Base-by-base conservation (phyloP, 35 echinoderm and acorn worm species). In the Diadema setosum region DNA sequence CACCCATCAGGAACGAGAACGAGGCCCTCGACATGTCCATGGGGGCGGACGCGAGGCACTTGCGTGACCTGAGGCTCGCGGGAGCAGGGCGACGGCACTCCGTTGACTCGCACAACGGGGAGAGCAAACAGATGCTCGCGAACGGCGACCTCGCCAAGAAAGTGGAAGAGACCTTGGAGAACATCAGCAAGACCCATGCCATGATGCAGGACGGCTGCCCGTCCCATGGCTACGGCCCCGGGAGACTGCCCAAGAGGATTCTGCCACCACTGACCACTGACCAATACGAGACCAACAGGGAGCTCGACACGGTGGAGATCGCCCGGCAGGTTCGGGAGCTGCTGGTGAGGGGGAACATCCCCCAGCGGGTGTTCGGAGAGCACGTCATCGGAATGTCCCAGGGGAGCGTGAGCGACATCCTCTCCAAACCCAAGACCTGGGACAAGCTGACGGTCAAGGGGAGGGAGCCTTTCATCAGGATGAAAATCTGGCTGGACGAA, bases 371-470 rank as follows among this genome's bases (percentile, higher is more conserved):
- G 12, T 98, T 98, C 57, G 96, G 96, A 24, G 85, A 83, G 46
- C 88, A 89, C 81, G 92, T 98, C 14, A 87, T 98, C 35, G 92
- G 96, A 4, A 89, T 98, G 81, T 98, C 96, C 7, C 96, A 98
- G 42, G 96, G 96, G 17, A 94, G 96, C 83, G 96, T 98, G 21
- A 98, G 96, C 52, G 96, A 98, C 56, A 78, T 98, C 35, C 39
- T 98, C 27, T 94, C 92, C 3, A 94, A 94, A 58, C 89, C 92
- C 29, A 98, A 98, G 48, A 39, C 70, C 11, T 98, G 96, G 96
- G 92, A 91, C 31, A 94, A 92, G 40, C 80, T 98, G 34, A 92
- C 96, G 9, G 85, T 91, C 30, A 98, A 94, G 59, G 96, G 96
- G 4, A 78, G 88, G 39, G 96, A 98, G 45, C 96, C 96, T 21